Evolutionary conservation across 2,888 invertebrate species (phyloP).

Genomic region (Melanophora roralis): DNA sequence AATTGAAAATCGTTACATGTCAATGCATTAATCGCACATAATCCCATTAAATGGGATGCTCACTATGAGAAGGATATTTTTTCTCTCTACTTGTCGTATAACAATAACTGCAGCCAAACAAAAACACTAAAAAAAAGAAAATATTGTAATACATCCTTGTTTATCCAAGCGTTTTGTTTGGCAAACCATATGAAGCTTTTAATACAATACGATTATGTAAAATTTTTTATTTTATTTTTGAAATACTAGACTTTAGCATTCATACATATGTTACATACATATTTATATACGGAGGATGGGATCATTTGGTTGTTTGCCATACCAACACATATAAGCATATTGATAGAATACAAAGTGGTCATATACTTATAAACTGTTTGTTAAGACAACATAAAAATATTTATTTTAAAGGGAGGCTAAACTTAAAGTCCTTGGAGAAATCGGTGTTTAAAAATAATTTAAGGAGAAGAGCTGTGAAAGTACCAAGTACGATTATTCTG

Average conservation of each 20-base stretch:
- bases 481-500: too few species aligned
- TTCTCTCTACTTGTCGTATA: conserved; percentile 28
- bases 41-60: conserved; percentile 75
- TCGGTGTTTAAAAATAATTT: too few species aligned
- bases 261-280: conserved; percentile 60
- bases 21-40: conserved; percentile 78
- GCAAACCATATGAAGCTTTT: conserved; percentile 57
- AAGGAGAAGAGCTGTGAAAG: too few species aligned
- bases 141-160: conserved; percentile 58
- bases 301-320: conserved; percentile 29
- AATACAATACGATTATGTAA: conserved; percentile 55
- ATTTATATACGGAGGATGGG: conserved; percentile 48
- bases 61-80: conserved; percentile 70
- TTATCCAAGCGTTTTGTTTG: conserved; percentile 61
- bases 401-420: not conserved
- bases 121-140: conserved; percentile 26
- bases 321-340: not conserved
- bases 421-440: not conserved
- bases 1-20: conserved; percentile 78
- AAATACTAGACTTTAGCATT: conserved; percentile 60
- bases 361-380: not conserved
- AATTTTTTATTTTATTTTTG: conserved; percentile 66
- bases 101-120: conserved; percentile 35
- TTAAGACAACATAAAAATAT: conserved; percentile 35
- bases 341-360: not conserved